phyloP scores from a whole-genome alignment of 2,113 vertebrate species.

The Recurvirostra avosetta region DNA sequence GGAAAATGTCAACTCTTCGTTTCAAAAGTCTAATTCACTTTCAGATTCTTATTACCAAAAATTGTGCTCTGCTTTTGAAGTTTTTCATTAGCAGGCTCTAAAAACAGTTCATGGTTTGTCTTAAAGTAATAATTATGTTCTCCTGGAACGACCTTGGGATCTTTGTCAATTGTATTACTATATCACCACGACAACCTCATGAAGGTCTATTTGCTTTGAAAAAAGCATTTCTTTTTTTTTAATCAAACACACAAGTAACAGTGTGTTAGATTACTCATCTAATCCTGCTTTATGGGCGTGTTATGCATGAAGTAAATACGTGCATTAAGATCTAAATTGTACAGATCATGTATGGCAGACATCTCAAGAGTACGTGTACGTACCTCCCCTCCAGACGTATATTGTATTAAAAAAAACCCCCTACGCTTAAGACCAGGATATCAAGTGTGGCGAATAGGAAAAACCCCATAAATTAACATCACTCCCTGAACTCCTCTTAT shows the following conservation, averaged over 20 bases:
- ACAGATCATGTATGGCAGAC: neutral
- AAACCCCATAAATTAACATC: neutral
- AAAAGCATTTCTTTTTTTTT: neutral
- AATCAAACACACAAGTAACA: neutral
- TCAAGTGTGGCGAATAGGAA: neutral
- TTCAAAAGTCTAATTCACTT: neutral
- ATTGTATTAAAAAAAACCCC: fast-evolving
- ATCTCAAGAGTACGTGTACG: neutral
- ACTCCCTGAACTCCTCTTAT: neutral
- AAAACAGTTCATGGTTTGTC: neutral
- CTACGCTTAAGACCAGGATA: neutral
- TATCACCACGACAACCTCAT: neutral
- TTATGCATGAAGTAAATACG: neutral
- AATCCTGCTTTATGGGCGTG: neutral
- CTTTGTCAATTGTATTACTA: neutral
- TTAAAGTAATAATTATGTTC: neutral
- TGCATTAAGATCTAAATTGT: neutral
- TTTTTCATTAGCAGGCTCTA: neutral
- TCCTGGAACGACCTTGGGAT: neutral
- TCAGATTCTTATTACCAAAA: neutral
- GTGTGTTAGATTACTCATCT: neutral
- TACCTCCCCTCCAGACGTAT: neutral
- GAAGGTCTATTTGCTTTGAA: neutral
- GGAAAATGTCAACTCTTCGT: neutral
- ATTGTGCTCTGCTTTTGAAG: neutral